A percentile compares a stretch with the other conserved stretches of the same genome.
Evolutionary conservation across 2,797 vertebrate species (phyloP).

Genomic region (Microtus agrestis): DNA sequence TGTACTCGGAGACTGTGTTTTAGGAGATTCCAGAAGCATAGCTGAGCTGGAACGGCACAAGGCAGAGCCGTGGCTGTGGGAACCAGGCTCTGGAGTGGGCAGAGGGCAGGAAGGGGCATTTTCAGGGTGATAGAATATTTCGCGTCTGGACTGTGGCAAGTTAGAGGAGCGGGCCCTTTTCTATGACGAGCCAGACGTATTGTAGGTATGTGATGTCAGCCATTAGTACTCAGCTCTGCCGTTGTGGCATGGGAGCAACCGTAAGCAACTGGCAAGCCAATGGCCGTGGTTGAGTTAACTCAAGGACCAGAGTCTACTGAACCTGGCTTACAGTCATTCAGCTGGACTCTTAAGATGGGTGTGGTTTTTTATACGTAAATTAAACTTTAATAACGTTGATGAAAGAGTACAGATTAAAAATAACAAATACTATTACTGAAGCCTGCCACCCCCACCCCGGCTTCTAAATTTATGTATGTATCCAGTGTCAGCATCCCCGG

Average conservation of each 20-base stretch:
- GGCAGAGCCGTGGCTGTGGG: neutral
- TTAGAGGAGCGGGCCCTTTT: neutral
- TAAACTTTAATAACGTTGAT: neutral
- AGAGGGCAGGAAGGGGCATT: neutral
- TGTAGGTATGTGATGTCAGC: neutral
- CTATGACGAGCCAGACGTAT: neutral
- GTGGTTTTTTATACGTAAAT: neutral
- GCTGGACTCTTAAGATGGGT: neutral
- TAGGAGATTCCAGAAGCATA: neutral
- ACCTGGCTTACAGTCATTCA: neutral
- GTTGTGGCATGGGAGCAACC: neutral
- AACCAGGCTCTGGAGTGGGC: neutral
- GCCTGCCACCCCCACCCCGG: neutral
- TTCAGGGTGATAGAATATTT: neutral
- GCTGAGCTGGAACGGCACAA: neutral
- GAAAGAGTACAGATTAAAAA: constrained; percentile 42
- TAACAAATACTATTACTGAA: neutral
- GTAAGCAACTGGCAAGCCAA: neutral
- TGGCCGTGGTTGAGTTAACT: neutral
- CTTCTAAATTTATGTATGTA: neutral
- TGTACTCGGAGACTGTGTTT: neutral
- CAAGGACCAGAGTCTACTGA: neutral
- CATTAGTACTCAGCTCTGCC: neutral
- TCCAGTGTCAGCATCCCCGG: neutral
- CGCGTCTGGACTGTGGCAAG: neutral